Percentiles rank a stretch among this genome's conserved stretches.
These are phyloP conservation scores for Pithys albifrons DNA, from an alignment of 2,113 vertebrate genomes.

Conservation along the genomic window DNA sequence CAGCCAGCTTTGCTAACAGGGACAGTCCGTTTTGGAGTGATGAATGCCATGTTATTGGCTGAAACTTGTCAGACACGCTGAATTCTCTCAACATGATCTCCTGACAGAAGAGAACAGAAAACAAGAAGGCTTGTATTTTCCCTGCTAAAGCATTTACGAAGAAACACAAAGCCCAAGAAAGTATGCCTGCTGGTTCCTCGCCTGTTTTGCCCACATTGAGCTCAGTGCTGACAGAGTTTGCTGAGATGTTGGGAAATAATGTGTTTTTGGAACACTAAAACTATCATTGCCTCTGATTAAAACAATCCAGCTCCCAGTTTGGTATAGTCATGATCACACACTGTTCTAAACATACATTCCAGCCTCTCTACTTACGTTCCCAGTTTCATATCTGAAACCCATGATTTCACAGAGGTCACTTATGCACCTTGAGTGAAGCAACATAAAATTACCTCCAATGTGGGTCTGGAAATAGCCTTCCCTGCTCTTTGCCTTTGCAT, in stretches of 20 bases:
- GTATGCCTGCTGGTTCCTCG: neutral
- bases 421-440: constrained; percentile 69
- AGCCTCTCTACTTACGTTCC: constrained; percentile 56
- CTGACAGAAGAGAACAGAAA: constrained; percentile 11
- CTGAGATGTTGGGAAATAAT: constrained; percentile 51
- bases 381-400: constrained; percentile 60
- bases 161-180: constrained; percentile 21
- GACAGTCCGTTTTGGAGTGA: neutral
- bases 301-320: constrained; percentile 61
- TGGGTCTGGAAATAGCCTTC: constrained; percentile 63
- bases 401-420: constrained; percentile 75
- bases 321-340: constrained; percentile 63
- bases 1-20: constrained; percentile 3
- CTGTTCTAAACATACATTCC: constrained; percentile 64
- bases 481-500: neutral
- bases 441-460: constrained; percentile 69
- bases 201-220: neutral
- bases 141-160: neutral
- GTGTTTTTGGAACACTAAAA: constrained; percentile 51
- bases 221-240: neutral
- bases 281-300: constrained; percentile 69
- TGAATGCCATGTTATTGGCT: constrained; percentile 25
- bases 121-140: constrained; percentile 33
- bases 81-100: constrained; percentile 34
- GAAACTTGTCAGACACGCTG: neutral